Evolutionary conservation across 92 coral and sea anemone species (phyloP).

Genomic region (Phenganax subtilis): DNA sequence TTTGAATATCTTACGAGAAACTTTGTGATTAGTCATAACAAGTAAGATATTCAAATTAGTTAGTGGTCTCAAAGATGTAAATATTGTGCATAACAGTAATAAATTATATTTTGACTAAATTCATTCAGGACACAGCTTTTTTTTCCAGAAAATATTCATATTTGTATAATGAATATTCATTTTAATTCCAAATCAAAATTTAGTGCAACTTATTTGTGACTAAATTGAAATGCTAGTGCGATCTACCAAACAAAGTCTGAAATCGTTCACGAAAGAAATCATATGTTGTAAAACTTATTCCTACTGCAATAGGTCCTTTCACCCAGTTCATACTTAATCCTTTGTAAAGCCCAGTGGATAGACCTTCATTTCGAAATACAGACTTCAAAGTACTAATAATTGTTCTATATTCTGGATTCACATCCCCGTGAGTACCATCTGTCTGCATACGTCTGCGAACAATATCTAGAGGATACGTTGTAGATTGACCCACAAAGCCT

Average conservation of each 20-base stretch:
- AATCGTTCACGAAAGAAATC: constrained; percentile 76
- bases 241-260: constrained; percentile 40
- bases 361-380: constrained; percentile 73
- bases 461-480: constrained; percentile 86
- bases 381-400: constrained; percentile 80
- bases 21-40: no score
- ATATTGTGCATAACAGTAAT: neutral
- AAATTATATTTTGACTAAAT: neutral
- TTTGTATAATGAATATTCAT: no score
- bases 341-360: constrained; percentile 71
- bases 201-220: neutral
- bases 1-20: no score
- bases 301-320: constrained; percentile 96
- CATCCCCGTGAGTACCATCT: constrained; percentile 61
- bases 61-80: neutral
- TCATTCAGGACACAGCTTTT: neutral
- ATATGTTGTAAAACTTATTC: constrained; percentile 90
- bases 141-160: no score
- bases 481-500: constrained; percentile 85
- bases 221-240: constrained; percentile 12
- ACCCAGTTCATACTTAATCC: constrained; percentile 97
- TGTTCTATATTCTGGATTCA: constrained; percentile 71
- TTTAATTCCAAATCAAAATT: neutral
- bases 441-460: constrained; percentile 98
- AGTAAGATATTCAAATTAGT: no score